A percentile compares a stretch with the other conserved stretches of the same genome.
phyloP scores from a whole-genome alignment of 2,888 invertebrate genomes.

The Sisyra terminalis region DNA sequence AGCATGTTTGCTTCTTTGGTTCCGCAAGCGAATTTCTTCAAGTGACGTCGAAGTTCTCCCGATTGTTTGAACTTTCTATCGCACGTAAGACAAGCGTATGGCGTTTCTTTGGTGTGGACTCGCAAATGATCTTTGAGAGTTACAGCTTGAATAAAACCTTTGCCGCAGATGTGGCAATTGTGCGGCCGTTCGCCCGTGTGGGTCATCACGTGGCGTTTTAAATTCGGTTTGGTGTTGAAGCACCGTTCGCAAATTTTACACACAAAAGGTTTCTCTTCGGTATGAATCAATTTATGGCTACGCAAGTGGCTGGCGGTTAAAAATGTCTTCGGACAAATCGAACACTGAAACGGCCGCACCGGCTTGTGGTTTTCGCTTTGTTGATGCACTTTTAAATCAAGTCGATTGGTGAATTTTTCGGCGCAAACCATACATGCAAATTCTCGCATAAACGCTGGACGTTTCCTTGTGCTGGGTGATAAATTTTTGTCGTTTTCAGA shows the following conservation, averaged over 20 bases:
- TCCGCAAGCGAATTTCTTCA: constrained; percentile 4
- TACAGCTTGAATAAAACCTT: constrained; percentile 6
- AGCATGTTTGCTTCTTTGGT: background rate
- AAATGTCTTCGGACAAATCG: constrained; percentile 5
- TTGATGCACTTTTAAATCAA: background rate
- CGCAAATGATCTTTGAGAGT: constrained; percentile 7
- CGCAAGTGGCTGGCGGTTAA: constrained; percentile 6
- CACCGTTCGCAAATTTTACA: constrained; percentile 3
- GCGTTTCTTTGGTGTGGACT: constrained; percentile 8
- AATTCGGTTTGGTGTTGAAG: constrained; percentile 7
- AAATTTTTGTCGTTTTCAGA: too few relatives aligned
- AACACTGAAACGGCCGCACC: constrained; percentile 1
- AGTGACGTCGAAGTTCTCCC: constrained; percentile 3
- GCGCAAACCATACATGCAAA: too few relatives aligned
- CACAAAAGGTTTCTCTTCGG: constrained; percentile 4
- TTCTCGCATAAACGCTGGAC: too few relatives aligned
- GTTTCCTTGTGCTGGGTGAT: too few relatives aligned
- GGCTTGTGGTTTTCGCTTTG: background rate
- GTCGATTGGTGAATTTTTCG: too few relatives aligned
- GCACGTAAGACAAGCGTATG: constrained; percentile 9
- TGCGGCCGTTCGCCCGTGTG: constrained; percentile 8
- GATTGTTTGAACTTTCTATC: constrained; percentile 10
- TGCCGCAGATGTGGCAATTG: constrained; percentile 4
- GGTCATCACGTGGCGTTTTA: constrained; percentile 7
- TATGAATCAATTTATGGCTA: constrained; percentile 3